Conservation (phyloP, 2,113 vertebrate genomes). For the Phalacrocorax pelagicus region DNA sequence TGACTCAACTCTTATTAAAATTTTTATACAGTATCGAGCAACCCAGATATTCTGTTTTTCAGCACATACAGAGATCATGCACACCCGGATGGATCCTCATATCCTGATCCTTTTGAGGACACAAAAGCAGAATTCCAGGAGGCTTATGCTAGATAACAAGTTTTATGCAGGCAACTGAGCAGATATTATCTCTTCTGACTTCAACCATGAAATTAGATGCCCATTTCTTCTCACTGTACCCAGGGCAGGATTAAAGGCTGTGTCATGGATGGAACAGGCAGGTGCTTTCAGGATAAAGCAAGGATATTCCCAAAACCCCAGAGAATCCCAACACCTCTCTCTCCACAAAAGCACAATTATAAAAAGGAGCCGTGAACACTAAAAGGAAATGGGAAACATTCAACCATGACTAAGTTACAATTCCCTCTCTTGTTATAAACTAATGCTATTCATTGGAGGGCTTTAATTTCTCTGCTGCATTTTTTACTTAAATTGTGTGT, state of each 20-base stretch:
- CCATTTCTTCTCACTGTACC: slow-evolving; percentile 44
- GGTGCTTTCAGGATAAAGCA: slow-evolving; percentile 58
- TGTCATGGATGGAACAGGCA: slow-evolving; percentile 39
- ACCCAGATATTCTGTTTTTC: not conserved
- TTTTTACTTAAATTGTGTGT: not conserved
- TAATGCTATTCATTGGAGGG: slow-evolving; percentile 8
- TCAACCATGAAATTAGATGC: slow-evolving; percentile 75
- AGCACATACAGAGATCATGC: not conserved
- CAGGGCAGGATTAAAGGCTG: slow-evolving; percentile 48
- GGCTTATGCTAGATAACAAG: slow-evolving; percentile 36
- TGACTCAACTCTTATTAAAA: not conserved
- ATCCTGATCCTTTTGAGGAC: not conserved
- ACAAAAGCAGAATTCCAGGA: slow-evolving; percentile 56
- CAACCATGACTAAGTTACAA: slow-evolving; percentile 67
- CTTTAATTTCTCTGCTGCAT: not conserved
- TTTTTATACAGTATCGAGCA: not conserved
- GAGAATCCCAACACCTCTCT: slow-evolving; percentile 49
- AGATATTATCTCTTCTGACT: slow-evolving; percentile 67
- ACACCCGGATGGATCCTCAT: not conserved
- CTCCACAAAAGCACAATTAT: slow-evolving; percentile 36
- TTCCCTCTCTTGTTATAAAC: slow-evolving; percentile 9
- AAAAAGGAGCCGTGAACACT: not conserved
- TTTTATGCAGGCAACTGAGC: slow-evolving; percentile 48
- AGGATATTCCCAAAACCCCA: slow-evolving; percentile 50
- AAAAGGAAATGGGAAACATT: slow-evolving; percentile 60